Evolutionary conservation across 2,797 vertebrate genomes (phyloP), one percentile per base, ranked within the genome.

Genomic region (Lophius americanus): DNA sequence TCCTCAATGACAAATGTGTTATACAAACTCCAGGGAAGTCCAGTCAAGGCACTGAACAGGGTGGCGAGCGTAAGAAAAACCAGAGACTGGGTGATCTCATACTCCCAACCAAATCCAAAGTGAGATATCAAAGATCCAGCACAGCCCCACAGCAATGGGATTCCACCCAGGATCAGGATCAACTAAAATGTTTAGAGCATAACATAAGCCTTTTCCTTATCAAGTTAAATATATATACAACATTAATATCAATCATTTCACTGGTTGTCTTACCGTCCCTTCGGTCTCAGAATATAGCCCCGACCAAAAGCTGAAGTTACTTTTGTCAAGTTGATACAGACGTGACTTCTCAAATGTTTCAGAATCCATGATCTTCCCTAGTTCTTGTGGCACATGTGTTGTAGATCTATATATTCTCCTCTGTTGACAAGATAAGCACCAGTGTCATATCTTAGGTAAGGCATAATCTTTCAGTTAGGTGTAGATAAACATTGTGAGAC

Each of bases 261-360:
- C n/a, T 54, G 33, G 3, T 8, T 14, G 2, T 53, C 96, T 94
- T 87, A 99, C 97, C 76, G 97, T 98, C 81, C 97, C 96, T 90
- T 99, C 98, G 7, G 91, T 90, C 82, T 99, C 97, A 4, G 98
- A 99, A 74, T 99, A 99, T 5, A 99, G 93, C 74, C 97, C 97
- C 60, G 97, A 99, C 97, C 97, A 99, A 85, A 99, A 99, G 81
- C 97, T 96, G 87, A 99, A 99, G 81, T 96, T 97, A 78, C 98
- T 99, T 93, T 99, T 99, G 90, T 99, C 97, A 90, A 99, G 90
- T 72, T 99, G 97, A 89, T 99, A 99, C 14, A 98, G 93, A 47
- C 98, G 96, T 9, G 98, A 98, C 79, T 99, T 99, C 82, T 98
- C 96, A 92, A 99, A 99, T 0, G 98, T 99, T 86, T 98, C 96